phyloP scores from a whole-genome alignment of 2,113 vertebrate genomes.

The Penelope pileata region DNA sequence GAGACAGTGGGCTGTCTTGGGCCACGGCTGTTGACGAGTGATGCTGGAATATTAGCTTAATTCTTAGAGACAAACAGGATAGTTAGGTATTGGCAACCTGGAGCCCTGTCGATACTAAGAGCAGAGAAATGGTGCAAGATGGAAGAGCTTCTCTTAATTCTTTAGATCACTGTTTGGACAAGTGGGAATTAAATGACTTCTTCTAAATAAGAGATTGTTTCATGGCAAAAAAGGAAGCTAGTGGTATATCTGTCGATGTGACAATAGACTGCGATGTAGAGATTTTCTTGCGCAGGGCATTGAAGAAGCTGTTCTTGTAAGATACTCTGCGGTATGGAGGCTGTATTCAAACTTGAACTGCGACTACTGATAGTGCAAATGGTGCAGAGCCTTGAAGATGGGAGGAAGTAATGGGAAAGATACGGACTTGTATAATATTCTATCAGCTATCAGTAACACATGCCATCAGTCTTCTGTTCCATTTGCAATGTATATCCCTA shows the following conservation, averaged over 20 bases:
- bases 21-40: neutral
- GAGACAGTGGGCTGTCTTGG: accelerated
- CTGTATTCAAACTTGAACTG: neutral
- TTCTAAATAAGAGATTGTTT: neutral
- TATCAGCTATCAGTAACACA: accelerated
- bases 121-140: neutral
- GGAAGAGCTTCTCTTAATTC: neutral
- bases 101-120: neutral
- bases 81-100: neutral
- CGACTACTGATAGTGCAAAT: neutral
- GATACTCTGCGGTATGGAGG: too few species aligned
- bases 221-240: neutral
- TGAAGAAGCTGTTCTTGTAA: neutral
- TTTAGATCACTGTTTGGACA: neutral
- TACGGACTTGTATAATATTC: neutral
- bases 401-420: neutral
- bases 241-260: neutral
- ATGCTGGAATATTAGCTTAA: accelerated
- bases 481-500: neutral
- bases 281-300: neutral
- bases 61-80: neutral
- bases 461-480: neutral
- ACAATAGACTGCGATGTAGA: neutral
- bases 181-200: neutral
- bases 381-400: neutral